Evolutionary conservation across 2,113 vertebrate genomes (phyloP).

Genomic region (Centropus unirufus): DNA sequence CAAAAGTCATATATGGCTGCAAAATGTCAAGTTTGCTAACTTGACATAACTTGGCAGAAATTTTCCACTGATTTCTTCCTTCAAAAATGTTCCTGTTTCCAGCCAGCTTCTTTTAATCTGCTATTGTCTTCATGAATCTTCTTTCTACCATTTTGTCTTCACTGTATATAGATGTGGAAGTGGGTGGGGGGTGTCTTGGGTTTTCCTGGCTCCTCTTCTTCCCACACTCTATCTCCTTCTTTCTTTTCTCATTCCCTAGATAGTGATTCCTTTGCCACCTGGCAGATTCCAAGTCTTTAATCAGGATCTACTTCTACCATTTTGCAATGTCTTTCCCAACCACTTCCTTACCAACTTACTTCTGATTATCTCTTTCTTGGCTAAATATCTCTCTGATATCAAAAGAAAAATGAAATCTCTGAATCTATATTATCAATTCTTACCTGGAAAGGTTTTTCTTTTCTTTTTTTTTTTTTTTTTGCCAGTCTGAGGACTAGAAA

Average conservation of each 20-base stretch:
- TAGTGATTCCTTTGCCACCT: background rate
- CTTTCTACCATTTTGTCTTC: background rate
- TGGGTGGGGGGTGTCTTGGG: too few relatives aligned
- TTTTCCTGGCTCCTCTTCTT: background rate
- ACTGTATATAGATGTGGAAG: background rate
- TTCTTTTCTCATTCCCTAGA: background rate
- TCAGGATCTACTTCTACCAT: background rate
- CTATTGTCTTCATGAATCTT: background rate
- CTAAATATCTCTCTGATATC: background rate
- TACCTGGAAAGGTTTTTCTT: background rate
- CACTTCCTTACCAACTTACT: background rate
- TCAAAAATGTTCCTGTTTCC: background rate
- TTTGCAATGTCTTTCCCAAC: background rate
- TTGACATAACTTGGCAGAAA: background rate
- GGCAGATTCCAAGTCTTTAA: background rate
- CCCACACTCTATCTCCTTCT: background rate
- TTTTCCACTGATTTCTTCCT: background rate
- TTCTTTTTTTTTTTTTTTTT: background rate
- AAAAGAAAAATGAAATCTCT: background rate
- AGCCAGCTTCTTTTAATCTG: background rate
- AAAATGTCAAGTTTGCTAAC: background rate
- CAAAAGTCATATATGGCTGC: background rate
- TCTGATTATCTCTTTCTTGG: background rate
- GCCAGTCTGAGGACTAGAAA: background rate
- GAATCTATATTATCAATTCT: background rate